phyloP scores from a whole-genome alignment of 2,888 invertebrate species.

The Phasia obesa region DNA sequence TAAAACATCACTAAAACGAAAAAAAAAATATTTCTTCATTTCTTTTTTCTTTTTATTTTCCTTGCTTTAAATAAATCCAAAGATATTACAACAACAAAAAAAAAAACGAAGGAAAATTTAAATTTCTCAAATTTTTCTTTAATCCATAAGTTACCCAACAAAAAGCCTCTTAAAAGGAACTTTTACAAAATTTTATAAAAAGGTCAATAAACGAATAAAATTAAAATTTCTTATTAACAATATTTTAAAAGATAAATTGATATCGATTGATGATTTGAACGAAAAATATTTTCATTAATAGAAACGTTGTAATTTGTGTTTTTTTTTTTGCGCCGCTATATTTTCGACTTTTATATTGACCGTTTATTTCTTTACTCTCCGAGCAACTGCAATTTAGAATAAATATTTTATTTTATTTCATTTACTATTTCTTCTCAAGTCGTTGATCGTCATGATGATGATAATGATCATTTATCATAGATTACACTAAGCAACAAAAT shows the following conservation, averaged over 20 bases:
- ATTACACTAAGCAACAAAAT: too few relatives aligned
- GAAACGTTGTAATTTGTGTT: not conserved
- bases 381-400: slow-evolving; percentile 48
- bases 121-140: slow-evolving; percentile 23
- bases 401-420: slow-evolving; percentile 48
- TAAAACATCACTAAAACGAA: slow-evolving; percentile 61
- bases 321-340: slow-evolving; percentile 13
- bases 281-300: not conserved
- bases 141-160: slow-evolving; percentile 4
- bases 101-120: slow-evolving; percentile 31
- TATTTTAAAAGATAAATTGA: not conserved
- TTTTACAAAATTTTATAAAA: not conserved
- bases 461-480: slow-evolving; percentile 42
- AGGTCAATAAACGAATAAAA: too few relatives aligned
- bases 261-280: slow-evolving; percentile 19
- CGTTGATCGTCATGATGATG: slow-evolving; percentile 29
- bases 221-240: too few relatives aligned
- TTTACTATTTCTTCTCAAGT: slow-evolving; percentile 31
- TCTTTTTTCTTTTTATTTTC: slow-evolving; percentile 45
- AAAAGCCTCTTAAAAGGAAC: slow-evolving; percentile 22
- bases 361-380: slow-evolving; percentile 51
- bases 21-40: slow-evolving; percentile 62
- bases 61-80: slow-evolving; percentile 43
- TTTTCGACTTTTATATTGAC: slow-evolving; percentile 38
- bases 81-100: not conserved